Evolutionary conservation across 2,888 invertebrate genomes (phyloP).

Genomic region (Nymphalis urticae): DNA sequence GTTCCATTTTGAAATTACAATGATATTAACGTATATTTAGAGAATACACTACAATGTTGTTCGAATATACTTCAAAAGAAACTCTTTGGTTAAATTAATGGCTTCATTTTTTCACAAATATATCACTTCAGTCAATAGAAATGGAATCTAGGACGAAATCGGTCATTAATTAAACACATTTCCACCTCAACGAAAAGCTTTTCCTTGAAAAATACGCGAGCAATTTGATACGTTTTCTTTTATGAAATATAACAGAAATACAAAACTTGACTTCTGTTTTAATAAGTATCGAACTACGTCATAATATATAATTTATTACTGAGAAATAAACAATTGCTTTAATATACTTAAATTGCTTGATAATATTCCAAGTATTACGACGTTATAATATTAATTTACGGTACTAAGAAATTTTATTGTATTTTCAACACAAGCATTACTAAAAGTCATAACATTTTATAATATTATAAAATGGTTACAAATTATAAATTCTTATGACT

Average conservation of each 20-base stretch:
- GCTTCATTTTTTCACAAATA: conserved; percentile 3
- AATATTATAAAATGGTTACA: no score
- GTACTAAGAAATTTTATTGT: no score
- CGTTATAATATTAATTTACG: no score
- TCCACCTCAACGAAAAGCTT: conserved; percentile 26
- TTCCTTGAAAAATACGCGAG: conserved; percentile 16
- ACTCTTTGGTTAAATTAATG: conserved; percentile 1
- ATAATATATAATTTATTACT: not conserved
- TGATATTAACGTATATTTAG: no score
- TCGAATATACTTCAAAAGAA: not conserved
- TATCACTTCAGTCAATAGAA: conserved; percentile 15
- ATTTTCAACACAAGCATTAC: no score
- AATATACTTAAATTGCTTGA: not conserved
- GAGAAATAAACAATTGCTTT: not conserved
- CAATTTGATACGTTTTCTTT: conserved; percentile 28
- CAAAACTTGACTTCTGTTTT: conserved; percentile 31
- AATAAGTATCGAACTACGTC: conserved; percentile 9
- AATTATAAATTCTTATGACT: no score
- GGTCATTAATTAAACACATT: conserved; percentile 35
- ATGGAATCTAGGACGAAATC: conserved; percentile 27
- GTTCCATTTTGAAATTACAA: no score
- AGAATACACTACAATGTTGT: no score
- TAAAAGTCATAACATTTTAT: no score
- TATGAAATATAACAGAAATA: conserved; percentile 27
- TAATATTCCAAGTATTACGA: no score